A percentile compares a stretch with the other conserved stretches of the same genome.
These are phyloP conservation scores for Physella acuta DNA, from an alignment of 1,140 invertebrate species.

Conservation along the genomic window DNA sequence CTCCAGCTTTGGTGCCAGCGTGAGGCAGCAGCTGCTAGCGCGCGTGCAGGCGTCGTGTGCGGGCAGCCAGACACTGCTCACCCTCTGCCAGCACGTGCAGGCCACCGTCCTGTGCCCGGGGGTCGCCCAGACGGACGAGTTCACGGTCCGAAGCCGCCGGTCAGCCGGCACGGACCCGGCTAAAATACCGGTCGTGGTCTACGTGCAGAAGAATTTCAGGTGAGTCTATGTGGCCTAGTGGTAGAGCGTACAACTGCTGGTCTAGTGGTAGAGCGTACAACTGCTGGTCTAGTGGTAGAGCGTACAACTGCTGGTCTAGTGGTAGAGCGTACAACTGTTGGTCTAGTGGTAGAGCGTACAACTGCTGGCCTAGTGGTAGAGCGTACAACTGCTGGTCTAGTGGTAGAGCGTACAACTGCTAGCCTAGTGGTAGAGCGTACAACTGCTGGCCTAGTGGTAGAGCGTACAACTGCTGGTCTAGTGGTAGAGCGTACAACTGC, in stretches of 20 bases:
- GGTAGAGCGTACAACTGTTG: neutral
- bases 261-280: neutral
- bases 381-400: too few species aligned
- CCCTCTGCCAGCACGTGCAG: slow-evolving; percentile 1
- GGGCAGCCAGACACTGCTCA: slow-evolving; percentile 5
- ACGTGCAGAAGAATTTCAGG: slow-evolving; percentile 1
- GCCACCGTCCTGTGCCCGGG: slow-evolving; percentile 16
- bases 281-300: neutral
- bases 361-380: neutral
- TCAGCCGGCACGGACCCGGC: neutral
- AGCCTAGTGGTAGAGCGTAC: too few species aligned
- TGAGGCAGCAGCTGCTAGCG: neutral
- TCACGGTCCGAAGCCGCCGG: neutral
- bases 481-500: too few species aligned
- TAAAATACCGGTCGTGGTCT: neutral
- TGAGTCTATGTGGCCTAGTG: neutral
- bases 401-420: too few species aligned
- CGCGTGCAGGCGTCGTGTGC: slow-evolving; percentile 7
- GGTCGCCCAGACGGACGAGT: too few species aligned
- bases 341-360: neutral
- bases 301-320: neutral
- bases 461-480: too few species aligned
- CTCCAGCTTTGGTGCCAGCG: neutral
- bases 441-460: too few species aligned
- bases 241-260: neutral